Evolutionary conservation across 2,888 invertebrate species (phyloP).

Genomic region (Parnassius mnemosyne): DNA sequence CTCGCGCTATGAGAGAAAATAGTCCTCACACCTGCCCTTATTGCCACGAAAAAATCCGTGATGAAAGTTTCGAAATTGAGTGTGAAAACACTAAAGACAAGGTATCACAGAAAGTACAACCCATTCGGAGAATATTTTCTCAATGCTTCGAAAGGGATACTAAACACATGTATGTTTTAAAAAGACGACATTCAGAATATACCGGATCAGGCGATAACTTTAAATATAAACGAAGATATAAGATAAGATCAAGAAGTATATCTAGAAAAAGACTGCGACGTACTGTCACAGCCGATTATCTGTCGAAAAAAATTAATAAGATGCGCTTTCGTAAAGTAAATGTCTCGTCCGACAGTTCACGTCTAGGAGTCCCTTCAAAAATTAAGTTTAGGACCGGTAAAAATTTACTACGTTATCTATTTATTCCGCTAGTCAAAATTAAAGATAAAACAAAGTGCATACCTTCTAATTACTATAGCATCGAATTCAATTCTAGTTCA

Average conservation of each 20-base stretch:
- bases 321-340: constrained; percentile 15
- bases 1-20: not conserved
- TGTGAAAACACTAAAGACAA: constrained; percentile 2
- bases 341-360: not conserved
- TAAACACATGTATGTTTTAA: not conserved
- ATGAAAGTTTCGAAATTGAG: constrained; percentile 5
- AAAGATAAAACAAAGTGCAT: not conserved
- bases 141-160: not conserved
- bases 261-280: not conserved
- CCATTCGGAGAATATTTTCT: not conserved
- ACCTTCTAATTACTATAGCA: constrained; percentile 10
- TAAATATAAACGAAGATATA: constrained; percentile 21
- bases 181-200: not conserved
- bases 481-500: constrained; percentile 11
- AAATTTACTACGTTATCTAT: not conserved
- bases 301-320: constrained; percentile 9
- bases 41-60: not conserved
- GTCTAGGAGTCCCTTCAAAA: constrained; percentile 4
- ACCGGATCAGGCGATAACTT: constrained; percentile 3
- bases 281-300: not conserved
- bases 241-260: not conserved
- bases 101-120: not conserved
- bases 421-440: not conserved
- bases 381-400: not conserved
- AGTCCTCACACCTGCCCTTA: not conserved